phyloP scores from a whole-genome alignment of 2,888 invertebrate genomes.

The Athalia circularis region DNA sequence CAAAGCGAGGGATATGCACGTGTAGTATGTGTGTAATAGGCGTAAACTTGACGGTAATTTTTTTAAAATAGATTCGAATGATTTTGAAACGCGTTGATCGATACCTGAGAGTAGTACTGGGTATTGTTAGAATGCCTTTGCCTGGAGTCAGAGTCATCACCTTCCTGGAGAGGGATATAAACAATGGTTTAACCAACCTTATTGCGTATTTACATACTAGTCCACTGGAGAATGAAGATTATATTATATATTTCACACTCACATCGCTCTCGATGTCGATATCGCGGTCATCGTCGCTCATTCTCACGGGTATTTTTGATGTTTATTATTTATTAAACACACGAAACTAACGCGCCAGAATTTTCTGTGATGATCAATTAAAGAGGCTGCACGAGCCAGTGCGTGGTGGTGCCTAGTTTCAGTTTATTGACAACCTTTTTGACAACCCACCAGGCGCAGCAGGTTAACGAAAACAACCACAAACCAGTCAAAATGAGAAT shows the following conservation, averaged over 20 bases:
- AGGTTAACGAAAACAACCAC: conserved; percentile 23
- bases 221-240: conserved; percentile 30
- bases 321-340: conserved; percentile 18
- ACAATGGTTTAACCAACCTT: conserved; percentile 39
- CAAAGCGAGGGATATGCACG: no score
- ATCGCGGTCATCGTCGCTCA: conserved; percentile 97
- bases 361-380: neutral
- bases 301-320: conserved; percentile 66
- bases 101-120: conserved; percentile 87
- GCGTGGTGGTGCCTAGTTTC: neutral
- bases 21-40: no score
- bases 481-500: conserved; percentile 1
- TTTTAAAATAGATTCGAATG: conserved; percentile 21
- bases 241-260: conserved; percentile 74
- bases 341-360: neutral
- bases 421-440: conserved; percentile 36
- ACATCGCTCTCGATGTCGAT: conserved; percentile 97
- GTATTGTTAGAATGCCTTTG: conserved; percentile 80
- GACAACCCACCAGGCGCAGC: conserved; percentile 9
- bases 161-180: conserved; percentile 78
- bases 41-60: neutral
- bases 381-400: neutral
- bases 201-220: conserved; percentile 33
- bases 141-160: conserved; percentile 86
- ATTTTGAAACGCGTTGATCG: conserved; percentile 29